phyloP scores from a whole-genome alignment of 2,113 vertebrate species.

The Grantiella picta region DNA sequence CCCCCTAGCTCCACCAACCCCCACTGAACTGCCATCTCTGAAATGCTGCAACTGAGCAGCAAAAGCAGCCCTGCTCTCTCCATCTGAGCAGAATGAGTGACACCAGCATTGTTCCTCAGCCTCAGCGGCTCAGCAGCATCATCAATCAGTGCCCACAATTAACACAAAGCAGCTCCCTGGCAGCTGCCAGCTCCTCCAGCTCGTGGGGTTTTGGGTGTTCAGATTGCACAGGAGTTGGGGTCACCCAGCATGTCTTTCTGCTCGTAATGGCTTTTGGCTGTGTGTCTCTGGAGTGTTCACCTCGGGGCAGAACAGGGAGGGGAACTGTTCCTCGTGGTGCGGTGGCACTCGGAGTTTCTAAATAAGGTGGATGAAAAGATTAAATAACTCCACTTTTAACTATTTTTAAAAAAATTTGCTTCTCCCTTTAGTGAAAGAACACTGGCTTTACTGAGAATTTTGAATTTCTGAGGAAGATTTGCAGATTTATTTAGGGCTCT shows the following conservation, averaged over 20 bases:
- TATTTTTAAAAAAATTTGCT: no score
- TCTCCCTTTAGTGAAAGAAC: no score
- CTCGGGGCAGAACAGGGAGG: background rate
- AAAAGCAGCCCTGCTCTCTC: background rate
- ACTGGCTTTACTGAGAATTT: background rate
- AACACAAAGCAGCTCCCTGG: background rate
- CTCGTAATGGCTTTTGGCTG: background rate
- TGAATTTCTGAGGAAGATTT: background rate
- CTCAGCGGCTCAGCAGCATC: background rate
- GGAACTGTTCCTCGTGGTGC: background rate
- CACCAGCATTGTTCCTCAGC: background rate
- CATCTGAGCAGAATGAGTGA: background rate
- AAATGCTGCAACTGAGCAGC: background rate
- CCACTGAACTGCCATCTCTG: background rate
- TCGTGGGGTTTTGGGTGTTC: background rate
- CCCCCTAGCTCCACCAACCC: background rate
- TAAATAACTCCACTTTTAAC: background rate
- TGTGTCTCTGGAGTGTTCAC: background rate
- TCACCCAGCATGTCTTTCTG: background rate
- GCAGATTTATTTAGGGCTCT: background rate
- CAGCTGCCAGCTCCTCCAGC: constrained; percentile 21
- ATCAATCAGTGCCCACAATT: constrained; percentile 7
- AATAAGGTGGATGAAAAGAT: background rate
- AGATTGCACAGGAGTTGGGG: background rate
- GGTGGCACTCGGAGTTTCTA: background rate